Conservation (phyloP, 2,113 vertebrate species). For the Myotis lucifugus region DNA sequence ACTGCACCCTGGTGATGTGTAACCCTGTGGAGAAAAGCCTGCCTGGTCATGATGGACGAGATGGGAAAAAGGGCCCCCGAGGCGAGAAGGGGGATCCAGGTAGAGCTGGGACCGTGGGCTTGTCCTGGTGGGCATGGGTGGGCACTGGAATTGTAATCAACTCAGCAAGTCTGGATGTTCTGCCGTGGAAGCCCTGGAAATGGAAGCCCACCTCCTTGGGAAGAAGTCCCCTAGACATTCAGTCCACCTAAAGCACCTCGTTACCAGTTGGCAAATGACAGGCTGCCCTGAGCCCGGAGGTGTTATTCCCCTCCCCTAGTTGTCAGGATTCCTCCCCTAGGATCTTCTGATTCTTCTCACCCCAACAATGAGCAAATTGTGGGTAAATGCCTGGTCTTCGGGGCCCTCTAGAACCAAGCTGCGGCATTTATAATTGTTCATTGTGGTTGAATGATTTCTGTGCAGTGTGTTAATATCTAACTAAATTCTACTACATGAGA, state of each 20-base stretch:
- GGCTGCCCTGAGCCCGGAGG: too few species aligned
- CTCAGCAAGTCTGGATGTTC: too few species aligned
- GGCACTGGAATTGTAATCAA: too few species aligned
- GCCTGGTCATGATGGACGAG: constrained; percentile 73
- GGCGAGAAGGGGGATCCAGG: constrained; percentile 62
- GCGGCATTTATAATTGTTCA: neutral
- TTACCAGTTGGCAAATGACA: too few species aligned
- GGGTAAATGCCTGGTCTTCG: neutral
- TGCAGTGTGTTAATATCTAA: too few species aligned
- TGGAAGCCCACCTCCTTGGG: too few species aligned
- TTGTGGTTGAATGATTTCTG: neutral
- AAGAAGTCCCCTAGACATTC: too few species aligned
- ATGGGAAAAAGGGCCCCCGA: constrained; percentile 50
- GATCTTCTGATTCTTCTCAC: neutral
- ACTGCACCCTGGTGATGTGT: constrained; percentile 66
- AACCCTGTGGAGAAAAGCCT: constrained; percentile 47
- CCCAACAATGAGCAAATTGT: neutral
- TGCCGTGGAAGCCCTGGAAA: too few species aligned
- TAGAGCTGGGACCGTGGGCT: neutral
- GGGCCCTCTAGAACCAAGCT: too few species aligned
- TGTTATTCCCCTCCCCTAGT: neutral
- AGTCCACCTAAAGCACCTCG: too few species aligned
- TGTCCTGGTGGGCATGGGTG: neutral
- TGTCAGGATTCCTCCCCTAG: neutral
- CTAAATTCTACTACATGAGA: neutral